These are phyloP conservation scores for Scaptodrosophila latifasciaeformis DNA, from an alignment of 2,888 invertebrate genomes.

Conservation along the genomic window DNA sequence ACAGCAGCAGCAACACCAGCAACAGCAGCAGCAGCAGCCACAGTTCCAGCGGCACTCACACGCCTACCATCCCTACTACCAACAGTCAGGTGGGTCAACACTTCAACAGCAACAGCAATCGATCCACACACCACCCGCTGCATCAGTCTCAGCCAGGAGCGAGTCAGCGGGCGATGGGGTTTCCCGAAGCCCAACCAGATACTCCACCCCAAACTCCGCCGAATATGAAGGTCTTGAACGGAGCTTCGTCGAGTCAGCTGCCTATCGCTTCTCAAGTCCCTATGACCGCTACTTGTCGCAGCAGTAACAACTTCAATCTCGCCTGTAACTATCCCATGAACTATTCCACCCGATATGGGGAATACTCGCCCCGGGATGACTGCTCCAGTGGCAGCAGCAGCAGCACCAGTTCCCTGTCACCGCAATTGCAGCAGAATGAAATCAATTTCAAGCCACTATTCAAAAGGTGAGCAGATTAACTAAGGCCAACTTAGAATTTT, in stretches of 20 bases:
- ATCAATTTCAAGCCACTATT: conserved; percentile 90
- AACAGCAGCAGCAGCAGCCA: conserved; percentile 58
- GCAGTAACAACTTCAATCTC: conserved; percentile 54
- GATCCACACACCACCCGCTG: conserved; percentile 37
- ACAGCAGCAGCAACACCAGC: conserved; percentile 23
- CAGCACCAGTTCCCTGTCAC: conserved; percentile 61
- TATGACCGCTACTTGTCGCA: conserved; percentile 77
- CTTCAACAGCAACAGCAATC: conserved; percentile 26
- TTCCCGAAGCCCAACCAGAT: conserved; percentile 90
- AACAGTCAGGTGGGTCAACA: conserved; percentile 37
- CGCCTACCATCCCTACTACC: conserved; percentile 72
- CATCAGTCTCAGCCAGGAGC: conserved; percentile 63
- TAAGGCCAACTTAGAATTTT: conserved; percentile 13
- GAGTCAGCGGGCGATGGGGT: conserved; percentile 79
- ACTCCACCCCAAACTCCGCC: conserved; percentile 96
- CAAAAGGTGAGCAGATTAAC: conserved; percentile 87
- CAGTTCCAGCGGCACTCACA: conserved; percentile 69
- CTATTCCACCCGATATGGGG: conserved; percentile 57
- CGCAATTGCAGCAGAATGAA: conserved; percentile 53
- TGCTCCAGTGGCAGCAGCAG: conserved; percentile 55
- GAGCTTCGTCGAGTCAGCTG: conserved; percentile 83
- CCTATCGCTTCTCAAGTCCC: conserved; percentile 79
- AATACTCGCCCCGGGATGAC: conserved; percentile 69
- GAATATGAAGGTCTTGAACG: conserved; percentile 92
- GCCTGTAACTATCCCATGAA: conserved; percentile 51